phyloP scores from a whole-genome alignment of 2,113 vertebrate genomes.

The Pseudopipra pipra region DNA sequence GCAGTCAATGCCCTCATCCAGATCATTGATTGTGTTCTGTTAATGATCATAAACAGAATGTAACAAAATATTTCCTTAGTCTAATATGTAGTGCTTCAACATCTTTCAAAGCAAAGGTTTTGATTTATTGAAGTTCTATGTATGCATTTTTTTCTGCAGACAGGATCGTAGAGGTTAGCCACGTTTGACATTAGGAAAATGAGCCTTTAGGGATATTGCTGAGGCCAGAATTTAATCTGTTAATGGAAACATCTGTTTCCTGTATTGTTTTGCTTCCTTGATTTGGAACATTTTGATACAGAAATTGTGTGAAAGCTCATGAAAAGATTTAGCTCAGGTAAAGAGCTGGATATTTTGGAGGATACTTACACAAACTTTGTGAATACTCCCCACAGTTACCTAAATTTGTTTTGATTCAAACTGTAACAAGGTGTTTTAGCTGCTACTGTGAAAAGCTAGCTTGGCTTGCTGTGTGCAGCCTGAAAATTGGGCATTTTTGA shows the following conservation, averaged over 20 bases:
- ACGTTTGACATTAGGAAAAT: background rate
- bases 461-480: background rate
- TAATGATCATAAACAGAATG: background rate
- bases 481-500: background rate
- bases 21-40: background rate
- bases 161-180: background rate
- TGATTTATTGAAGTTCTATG: background rate
- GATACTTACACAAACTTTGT: background rate
- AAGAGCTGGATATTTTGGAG: background rate
- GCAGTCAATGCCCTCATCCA: background rate
- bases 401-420: background rate
- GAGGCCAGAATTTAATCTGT: background rate
- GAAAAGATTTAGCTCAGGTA: background rate
- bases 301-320: constrained; percentile 30
- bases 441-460: background rate
- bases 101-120: background rate
- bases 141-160: background rate
- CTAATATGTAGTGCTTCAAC: background rate
- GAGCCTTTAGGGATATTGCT: constrained; percentile 11
- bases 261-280: constrained; percentile 39
- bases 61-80: background rate
- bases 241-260: constrained; percentile 59
- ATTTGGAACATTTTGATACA: constrained; percentile 33
- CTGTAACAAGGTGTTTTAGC: background rate
- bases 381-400: background rate